Evolutionary conservation across 2,888 invertebrate genomes (phyloP).

Genomic region (Platynereis dumerilii): DNA sequence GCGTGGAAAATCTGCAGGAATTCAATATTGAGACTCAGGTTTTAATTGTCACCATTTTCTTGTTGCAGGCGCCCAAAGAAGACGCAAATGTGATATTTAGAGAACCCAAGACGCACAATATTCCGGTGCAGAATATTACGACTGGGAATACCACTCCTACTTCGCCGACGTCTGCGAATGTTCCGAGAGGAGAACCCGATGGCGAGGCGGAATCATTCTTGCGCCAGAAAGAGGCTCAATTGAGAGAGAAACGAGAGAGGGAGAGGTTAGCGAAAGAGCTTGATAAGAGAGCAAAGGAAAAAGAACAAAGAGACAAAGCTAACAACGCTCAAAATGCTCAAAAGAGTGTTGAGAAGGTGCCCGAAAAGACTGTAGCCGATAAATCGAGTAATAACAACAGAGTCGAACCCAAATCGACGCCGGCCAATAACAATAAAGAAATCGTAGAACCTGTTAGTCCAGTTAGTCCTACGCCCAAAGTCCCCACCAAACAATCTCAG

Average conservation of each 20-base stretch:
- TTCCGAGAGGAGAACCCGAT: slow-evolving; percentile 14
- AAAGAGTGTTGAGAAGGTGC: background rate
- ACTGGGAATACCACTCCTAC: no score
- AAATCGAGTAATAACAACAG: background rate
- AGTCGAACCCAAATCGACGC: background rate
- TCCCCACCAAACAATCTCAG: background rate
- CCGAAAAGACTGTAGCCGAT: background rate
- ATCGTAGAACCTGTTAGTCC: no score
- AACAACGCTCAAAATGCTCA: background rate
- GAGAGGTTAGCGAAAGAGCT: slow-evolving; percentile 10
- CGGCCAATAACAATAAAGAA: no score
- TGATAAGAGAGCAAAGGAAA: slow-evolving; percentile 14
- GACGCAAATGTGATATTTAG: slow-evolving; percentile 11
- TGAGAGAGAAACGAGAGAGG: slow-evolving; percentile 32
- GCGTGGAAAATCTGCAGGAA: no score
- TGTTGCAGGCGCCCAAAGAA: slow-evolving; percentile 19
- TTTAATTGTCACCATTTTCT: no score
- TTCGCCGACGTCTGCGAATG: no score
- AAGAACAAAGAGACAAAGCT: background rate
- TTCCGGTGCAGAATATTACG: no score
- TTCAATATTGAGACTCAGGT: no score
- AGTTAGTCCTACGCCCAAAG: no score
- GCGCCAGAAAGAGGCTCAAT: slow-evolving; percentile 38
- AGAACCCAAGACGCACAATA: slow-evolving; percentile 10
- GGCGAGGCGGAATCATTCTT: slow-evolving; percentile 30